Base-by-base conservation (phyloP, 2,888 invertebrate genomes). In the Plusia festucae region DNA sequence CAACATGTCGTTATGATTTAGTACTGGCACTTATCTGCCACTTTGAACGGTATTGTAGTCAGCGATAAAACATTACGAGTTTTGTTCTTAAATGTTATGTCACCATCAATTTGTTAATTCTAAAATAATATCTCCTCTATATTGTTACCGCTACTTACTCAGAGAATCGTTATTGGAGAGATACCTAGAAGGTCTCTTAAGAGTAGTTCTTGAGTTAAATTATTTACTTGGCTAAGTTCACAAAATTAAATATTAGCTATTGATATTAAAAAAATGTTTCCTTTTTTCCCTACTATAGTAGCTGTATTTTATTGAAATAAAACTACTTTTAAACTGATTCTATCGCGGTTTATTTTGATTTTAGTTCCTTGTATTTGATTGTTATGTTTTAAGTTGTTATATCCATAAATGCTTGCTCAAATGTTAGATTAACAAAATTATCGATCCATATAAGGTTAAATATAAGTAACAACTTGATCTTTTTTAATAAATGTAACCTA, bases 1-100 rank as follows among this genome's bases (percentile, higher is more conserved):
- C 82, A 85, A 79, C 78, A 79, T 65, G 82, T 84, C 85, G 83
- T 88, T 88, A 88, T 87, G 88, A 88, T 84, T 91, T 88, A 90
- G 83, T 85, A 78, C 85, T 73, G 74, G 79, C 83, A 82, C 83
- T 90, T 90, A 90, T 83, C 82, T 81, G 77, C 81, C 83, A 81
- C 76, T 78, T 77, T 73, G 77, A 84, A 84, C 77, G 68, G 73
- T 72, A 79, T 76, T 82, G 85, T 85, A 77, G 66, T 51, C 71
- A 62, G 54, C 78, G 68, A 82, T 86, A 82, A 85, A 85, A 71
- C 79, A 76, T 83, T 80, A 82, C 70, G 72, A 73, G 80, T 68
- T 66, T 70, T 60, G 65, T 70, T 71, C 80, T 73, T 68, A 70
- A 70, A 65, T 65, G 67, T 78, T 74, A 76, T 75, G 81, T 72